A percentile compares a stretch with the other conserved stretches of the same genome.
phyloP scores from a whole-genome alignment of 2,797 vertebrate species.

The Chiloscyllium punctatum region DNA sequence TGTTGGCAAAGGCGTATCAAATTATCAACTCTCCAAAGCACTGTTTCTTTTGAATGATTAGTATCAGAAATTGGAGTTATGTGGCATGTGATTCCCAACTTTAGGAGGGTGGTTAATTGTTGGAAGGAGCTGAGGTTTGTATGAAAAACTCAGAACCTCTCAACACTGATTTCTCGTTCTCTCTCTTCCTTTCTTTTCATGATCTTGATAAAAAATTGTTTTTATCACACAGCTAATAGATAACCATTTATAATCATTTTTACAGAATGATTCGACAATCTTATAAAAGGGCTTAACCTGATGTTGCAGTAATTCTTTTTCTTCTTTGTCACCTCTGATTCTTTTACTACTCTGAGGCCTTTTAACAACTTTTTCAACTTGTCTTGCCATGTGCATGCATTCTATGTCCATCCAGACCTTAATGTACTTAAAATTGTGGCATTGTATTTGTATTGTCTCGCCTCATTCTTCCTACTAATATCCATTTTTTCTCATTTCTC shows the following conservation, averaged over 20 bases:
- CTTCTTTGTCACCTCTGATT: not conserved
- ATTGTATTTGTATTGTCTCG: not conserved
- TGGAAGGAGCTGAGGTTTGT: too few species aligned
- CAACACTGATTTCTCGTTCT: not conserved
- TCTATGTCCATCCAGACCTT: not conserved
- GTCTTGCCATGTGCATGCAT: not conserved
- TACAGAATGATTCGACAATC: not conserved
- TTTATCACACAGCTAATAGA: not conserved
- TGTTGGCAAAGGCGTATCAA: not conserved
- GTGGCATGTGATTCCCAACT: not conserved
- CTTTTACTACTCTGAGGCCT: not conserved
- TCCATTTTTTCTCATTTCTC: not conserved
- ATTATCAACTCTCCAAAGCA: not conserved
- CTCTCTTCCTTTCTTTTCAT: not conserved
- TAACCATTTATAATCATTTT: not conserved
- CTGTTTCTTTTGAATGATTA: not conserved
- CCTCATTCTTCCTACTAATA: not conserved
- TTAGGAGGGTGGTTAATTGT: not conserved
- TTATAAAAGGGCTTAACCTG: not conserved
- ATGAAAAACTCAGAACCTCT: not conserved
- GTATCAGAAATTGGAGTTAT: not conserved
- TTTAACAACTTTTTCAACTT: not conserved
- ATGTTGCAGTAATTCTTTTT: not conserved
- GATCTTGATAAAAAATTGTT: not conserved
- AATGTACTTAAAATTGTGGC: not conserved